Evolutionary conservation across 37 sponge, comb jelly and placozoan species (phyloP).

Genomic region (Axinella damicornis): DNA sequence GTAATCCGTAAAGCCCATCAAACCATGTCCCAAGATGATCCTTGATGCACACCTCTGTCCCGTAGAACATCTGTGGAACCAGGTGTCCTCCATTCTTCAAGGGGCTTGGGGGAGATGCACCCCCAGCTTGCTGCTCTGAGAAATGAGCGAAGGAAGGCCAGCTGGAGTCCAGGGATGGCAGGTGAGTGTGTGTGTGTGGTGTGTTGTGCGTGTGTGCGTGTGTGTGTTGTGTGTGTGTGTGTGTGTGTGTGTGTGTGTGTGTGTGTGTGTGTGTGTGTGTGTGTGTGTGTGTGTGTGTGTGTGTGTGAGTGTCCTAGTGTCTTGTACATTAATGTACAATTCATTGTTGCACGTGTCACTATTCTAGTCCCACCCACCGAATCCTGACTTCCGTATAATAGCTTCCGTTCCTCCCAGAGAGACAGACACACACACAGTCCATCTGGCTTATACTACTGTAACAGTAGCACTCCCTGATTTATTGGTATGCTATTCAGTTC

Average conservation of each 20-base stretch:
- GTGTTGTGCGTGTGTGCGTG: conserved; percentile 15
- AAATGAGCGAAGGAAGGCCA: background rate
- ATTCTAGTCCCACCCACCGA: too few species aligned
- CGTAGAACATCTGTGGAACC: too few species aligned
- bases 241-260: background rate
- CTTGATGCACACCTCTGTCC: too few species aligned
- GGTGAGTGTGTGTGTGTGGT: conserved; percentile 34
- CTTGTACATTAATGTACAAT: background rate
- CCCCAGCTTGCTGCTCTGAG: conserved; percentile 6
- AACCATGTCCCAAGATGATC: too few species aligned
- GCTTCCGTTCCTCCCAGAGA: too few species aligned
- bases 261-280: conserved; percentile 12
- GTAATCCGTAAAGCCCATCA: too few species aligned
- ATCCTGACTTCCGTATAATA: too few species aligned
- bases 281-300: conserved; percentile 3
- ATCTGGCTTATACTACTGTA: too few species aligned
- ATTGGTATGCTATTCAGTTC: background rate
- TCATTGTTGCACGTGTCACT: too few species aligned
- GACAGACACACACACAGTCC: too few species aligned
- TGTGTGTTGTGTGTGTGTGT: conserved; percentile 12
- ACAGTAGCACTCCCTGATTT: too few species aligned
- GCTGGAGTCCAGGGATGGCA: background rate
- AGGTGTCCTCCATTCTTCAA: too few species aligned
- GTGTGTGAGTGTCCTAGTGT: background rate
- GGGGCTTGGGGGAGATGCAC: background rate